Base-by-base conservation (phyloP, 2,113 vertebrate species). In the Brevimyrus niger region DNA sequence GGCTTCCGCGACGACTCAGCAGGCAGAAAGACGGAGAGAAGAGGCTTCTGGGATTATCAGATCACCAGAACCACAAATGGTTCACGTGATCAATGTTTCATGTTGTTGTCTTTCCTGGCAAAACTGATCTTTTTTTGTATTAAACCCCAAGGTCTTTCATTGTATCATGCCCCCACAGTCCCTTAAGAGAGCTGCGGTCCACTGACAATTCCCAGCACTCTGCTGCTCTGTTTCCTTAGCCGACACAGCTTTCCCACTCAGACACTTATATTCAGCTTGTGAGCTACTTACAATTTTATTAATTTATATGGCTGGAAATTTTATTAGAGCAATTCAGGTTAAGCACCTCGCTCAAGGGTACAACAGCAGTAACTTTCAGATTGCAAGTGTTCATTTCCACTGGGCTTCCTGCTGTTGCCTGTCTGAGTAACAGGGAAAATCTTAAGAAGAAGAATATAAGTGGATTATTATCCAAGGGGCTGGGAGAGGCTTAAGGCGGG, bases 291-390 rank as follows among this genome's bases (percentile, higher is more conserved):
- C 73, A 80, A 80, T 80, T 80, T 80, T 80, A 80, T 80, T 80
- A 80, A 80, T 80, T 80, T 80, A 80, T 42, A 42, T 80, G 73
- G 73, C 73, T 80, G 35, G 73, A 80, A 80, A 80, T 80, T 80
- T 80, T 80, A 80, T 80, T 80, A 80, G 73, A 80, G 73, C 73
- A 80, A 80, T 80, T 80, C 73, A 80, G 73, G 73, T 80, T 80
- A 80, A 80, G 73, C 35, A 80, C 73, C 35, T 42, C 73, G 73
- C 73, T 80, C 73, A 42, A 80, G 73, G 73, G 73, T 80, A 80
- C 73, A 80, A 80, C 73, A 80, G 73, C 73, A 80, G 73, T 42
- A 80, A 80, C 73, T 80, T 80, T 38, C 17, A 80, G 73, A 42
- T 80, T 80, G 73, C 73, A 80, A 80, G 73, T 38, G 35, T 19